These are phyloP conservation scores for Barypeithes pellucidus DNA, from an alignment of 2,888 invertebrate species.

Conservation along the genomic window DNA sequence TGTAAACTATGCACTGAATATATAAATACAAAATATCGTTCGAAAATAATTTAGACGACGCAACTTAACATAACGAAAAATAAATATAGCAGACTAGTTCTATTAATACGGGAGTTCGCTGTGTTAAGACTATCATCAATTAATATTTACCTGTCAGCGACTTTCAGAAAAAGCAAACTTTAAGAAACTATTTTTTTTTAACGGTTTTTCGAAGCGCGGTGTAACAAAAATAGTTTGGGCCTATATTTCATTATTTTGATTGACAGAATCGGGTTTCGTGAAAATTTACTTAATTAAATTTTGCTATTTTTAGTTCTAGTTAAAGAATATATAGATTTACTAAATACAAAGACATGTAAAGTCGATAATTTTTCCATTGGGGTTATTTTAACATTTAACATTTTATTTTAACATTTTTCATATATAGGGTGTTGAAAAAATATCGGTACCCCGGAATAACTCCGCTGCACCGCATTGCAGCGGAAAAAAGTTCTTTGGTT, in stretches of 20 bases:
- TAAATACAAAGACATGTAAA: no score
- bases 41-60: constrained; percentile 19
- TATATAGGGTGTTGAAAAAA: no score
- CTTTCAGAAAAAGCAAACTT: constrained; percentile 5
- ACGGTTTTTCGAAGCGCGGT: background rate
- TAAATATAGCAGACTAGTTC: constrained; percentile 24
- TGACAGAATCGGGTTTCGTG: constrained; percentile 14
- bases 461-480: no score
- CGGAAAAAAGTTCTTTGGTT: no score
- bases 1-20: constrained; percentile 11
- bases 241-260: constrained; percentile 22
- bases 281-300: constrained; percentile 10
- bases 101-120: constrained; percentile 23
- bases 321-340: background rate
- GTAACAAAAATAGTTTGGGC: constrained; percentile 16
- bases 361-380: no score
- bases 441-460: no score
- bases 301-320: background rate
- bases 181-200: background rate
- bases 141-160: constrained; percentile 24
- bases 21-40: constrained; percentile 22
- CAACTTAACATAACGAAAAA: constrained; percentile 25
- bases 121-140: constrained; percentile 29
- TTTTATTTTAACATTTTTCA: no score
- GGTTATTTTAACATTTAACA: no score